Percentiles rank a stretch among this genome's conserved stretches.
Conservation (phyloP, 2,888 invertebrate genomes). For the Pogonocherus hispidulus region DNA sequence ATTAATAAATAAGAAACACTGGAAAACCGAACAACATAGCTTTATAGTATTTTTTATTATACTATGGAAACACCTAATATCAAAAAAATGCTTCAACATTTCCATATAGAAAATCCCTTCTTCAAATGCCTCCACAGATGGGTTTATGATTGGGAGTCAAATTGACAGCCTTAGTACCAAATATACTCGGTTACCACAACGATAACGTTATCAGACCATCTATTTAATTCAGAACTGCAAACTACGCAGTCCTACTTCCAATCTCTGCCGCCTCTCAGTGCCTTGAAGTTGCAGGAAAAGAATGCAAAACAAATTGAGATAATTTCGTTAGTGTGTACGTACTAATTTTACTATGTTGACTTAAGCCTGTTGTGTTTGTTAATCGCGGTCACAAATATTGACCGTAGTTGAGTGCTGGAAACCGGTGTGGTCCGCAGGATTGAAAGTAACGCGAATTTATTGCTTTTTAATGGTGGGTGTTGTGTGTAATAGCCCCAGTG, state of each 20-base stretch:
- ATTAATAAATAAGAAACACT: no score
- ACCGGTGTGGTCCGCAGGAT: background rate
- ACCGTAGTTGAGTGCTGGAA: slow-evolving; percentile 19
- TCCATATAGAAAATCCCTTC: no score
- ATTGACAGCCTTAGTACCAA: no score
- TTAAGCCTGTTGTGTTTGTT: slow-evolving; percentile 24
- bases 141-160: no score
- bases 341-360: slow-evolving; percentile 32
- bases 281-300: slow-evolving; percentile 16
- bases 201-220: slow-evolving; percentile 12
- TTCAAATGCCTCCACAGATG: no score
- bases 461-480: background rate
- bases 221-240: slow-evolving; percentile 17
- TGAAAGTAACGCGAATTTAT: background rate
- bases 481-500: background rate
- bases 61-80: no score
- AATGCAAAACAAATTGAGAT: slow-evolving; percentile 17
- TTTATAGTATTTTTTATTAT: no score
- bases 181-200: no score
- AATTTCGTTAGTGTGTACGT: slow-evolving; percentile 28
- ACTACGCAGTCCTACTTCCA: slow-evolving; percentile 17
- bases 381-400: slow-evolving; percentile 28
- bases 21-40: no score
- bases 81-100: no score
- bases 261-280: no score